Evolutionary conservation across 2,888 invertebrate genomes (phyloP), one percentile per base, ranked within the genome.

Genomic region (Drosophila austrosaltans): DNA sequence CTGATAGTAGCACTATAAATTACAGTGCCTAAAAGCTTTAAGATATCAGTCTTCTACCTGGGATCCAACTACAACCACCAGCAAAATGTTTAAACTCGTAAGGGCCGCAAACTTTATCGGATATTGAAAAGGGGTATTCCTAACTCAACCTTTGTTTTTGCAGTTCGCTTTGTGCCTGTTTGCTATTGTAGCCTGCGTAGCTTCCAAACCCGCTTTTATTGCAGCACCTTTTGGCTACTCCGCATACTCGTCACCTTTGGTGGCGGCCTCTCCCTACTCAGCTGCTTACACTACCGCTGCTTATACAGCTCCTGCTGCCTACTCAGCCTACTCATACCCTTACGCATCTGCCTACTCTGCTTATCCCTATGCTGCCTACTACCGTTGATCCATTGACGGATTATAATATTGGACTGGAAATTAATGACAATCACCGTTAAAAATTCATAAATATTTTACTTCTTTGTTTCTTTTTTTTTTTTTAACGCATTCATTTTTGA

Each of bases 201-300:
- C 91, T 66, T 92, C 93, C 78, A 92, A 92, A 72, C 92, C 93
- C 44, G 92, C 85, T 56, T 79, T 94, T 2, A 93, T 94, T 10
- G 93, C 94, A n/a, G 93, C 94, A 22, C 94, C 94, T 1, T 89
- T 94, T 30, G 94, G 94, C 16, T 95, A 95, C 78, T 93, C 93
- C 61, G 89, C 89, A 22, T 84, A 84, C 79, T 83, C 75, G 36
- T 76, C 87, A 56, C 79, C 60, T 60, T 67, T 59, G 70, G 83
- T 80, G 53, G 87, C 89, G 4, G 91, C 91, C 48, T 79, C 89
- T 1, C 89, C 90, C 32, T 88, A 90, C 71, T 75, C 81, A 16
- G 84, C 88, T 48, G 81, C 87, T 16, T 91, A 91, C 6, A 84
- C 83, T 0, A 48, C 10, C 10, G 82, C 90, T 12, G 90, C 81